These are phyloP conservation scores for Chlorodrepanis virens DNA, from an alignment of 2,113 vertebrate species.

Conservation along the genomic window DNA sequence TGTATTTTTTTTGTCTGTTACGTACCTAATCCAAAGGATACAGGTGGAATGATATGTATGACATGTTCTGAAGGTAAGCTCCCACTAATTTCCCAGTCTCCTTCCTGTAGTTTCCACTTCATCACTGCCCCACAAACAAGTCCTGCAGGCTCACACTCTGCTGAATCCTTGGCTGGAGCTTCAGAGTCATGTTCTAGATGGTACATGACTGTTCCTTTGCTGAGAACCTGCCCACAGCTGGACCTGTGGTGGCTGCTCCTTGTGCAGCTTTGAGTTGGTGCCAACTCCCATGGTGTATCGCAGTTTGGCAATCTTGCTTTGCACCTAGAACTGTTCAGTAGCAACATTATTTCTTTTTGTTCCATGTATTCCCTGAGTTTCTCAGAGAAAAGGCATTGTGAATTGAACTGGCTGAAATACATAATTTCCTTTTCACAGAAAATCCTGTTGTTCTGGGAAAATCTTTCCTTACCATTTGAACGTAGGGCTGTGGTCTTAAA, in stretches of 20 bases:
- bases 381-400: not conserved
- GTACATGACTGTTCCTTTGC: not conserved
- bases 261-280: not conserved
- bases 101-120: not conserved
- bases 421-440: conserved; percentile 40
- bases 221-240: not conserved
- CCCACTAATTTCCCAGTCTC: not conserved
- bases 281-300: fast-evolving
- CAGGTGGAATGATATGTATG: not conserved
- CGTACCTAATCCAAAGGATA: not conserved
- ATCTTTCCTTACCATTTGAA: not conserved
- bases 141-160: not conserved
- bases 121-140: not conserved
- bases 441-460: conserved; percentile 47
- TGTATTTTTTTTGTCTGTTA: fast-evolving
- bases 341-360: not conserved
- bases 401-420: not conserved
- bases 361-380: not conserved
- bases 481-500: not conserved
- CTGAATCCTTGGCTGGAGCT: not conserved
- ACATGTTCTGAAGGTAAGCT: not conserved
- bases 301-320: not conserved
- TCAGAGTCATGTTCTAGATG: not conserved
- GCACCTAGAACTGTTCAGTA: not conserved
- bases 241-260: not conserved